Evolutionary conservation across 2,888 invertebrate genomes (phyloP), one percentile per base, ranked within the genome.

Genomic region (Brenthis ino): DNA sequence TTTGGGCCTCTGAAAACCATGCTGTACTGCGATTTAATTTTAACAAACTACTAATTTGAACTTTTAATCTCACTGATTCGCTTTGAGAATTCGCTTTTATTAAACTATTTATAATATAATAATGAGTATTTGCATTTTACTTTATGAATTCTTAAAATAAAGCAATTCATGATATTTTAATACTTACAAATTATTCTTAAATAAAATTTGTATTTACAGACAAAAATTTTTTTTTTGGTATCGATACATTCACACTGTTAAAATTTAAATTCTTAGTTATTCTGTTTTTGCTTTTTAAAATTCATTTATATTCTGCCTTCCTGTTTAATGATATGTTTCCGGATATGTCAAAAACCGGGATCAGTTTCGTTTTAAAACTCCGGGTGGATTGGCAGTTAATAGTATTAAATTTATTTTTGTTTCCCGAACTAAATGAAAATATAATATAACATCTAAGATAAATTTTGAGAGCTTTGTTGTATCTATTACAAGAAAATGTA

Each of bases 261-360:
- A 37, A 37, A 37, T 37, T 37, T 8, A 8, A 37, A 8, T 37
- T 33, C 6, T 33, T 33, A 33, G 1, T 33, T 43, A 11, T 11
- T 43, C 37, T 43, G 37, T 43, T 43, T 43, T 43, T 43, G 37
- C 37, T 11, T 43, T 28, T 43, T 43, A 43, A 43, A 2, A 43
- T 43, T 43, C 37, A 43, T 57, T 3, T 47, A 24, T 58, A 11
- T 20, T 67, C 12, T 57, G 6, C 24, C 37, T 60, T 48, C 60
- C 60, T 50, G 60, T 60, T 54, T 37, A 63, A 53, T 66, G 71
- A 71, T 71, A 71, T 71, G 71, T 71, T 53, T 55, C 63, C 43
- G 65, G 65, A 71, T 71, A 71, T 71, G 71, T 71, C 20, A 48
- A 51, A 51, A 57, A 65, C 67, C 24, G 63, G 43, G 57, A 47